A percentile compares a stretch with the other conserved stretches of the same genome.
Conservation (phyloP, 2,113 vertebrate genomes). For the Anser brachyrhynchus region DNA sequence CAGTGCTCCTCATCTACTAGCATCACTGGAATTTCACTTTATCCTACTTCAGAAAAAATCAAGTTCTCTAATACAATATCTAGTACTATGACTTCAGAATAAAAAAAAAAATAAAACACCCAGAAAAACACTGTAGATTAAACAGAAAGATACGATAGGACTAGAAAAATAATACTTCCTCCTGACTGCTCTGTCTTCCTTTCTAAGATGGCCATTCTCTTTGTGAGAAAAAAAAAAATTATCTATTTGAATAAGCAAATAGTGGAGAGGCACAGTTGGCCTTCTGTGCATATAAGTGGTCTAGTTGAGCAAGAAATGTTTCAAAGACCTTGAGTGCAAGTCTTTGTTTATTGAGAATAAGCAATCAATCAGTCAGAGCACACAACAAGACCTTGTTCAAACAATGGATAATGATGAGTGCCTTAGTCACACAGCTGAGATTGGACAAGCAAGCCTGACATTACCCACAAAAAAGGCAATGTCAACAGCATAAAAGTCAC, state of each 20-base stretch:
- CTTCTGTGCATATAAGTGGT: neutral
- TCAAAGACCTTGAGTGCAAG: slow-evolving; percentile 39
- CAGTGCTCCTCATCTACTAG: neutral
- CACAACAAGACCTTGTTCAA: slow-evolving; percentile 50
- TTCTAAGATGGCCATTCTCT: neutral
- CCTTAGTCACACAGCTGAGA: slow-evolving; percentile 10
- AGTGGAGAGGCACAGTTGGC: neutral
- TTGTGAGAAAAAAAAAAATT: neutral
- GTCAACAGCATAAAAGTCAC: slow-evolving; percentile 46
- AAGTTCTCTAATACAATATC: neutral
- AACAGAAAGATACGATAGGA: neutral
- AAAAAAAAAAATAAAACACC: neutral
- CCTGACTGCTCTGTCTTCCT: neutral
- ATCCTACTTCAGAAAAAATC: neutral
- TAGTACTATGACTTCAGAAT: neutral
- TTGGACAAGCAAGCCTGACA: slow-evolving; percentile 32
- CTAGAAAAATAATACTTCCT: neutral
- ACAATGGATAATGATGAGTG: slow-evolving; percentile 33
- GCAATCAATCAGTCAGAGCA: slow-evolving; percentile 45
- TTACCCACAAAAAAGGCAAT: slow-evolving; percentile 40
- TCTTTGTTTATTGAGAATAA: slow-evolving; percentile 54
- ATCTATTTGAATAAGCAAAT: neutral
- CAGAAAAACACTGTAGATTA: neutral
- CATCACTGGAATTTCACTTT: neutral
- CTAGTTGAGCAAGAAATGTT: neutral